Conservation (phyloP, 2,113 vertebrate species). For the Chaetodon trifascialis region DNA sequence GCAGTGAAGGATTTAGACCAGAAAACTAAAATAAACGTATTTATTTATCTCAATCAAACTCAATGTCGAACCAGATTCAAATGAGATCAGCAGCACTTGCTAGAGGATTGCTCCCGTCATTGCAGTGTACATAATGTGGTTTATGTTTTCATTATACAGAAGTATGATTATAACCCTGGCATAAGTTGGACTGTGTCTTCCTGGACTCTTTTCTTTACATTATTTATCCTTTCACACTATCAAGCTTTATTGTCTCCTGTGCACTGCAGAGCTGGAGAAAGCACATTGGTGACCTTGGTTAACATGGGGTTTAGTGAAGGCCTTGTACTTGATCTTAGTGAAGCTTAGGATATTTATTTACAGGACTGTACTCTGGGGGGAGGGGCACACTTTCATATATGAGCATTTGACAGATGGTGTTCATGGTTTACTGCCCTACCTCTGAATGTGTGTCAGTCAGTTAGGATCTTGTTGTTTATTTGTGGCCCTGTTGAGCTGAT, state of each 20-base stretch:
- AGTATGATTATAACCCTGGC: not conserved
- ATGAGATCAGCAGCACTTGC: not conserved
- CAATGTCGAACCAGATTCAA: not conserved
- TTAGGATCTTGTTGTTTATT: slow-evolving; percentile 43
- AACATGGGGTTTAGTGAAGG: not conserved
- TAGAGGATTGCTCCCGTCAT: not conserved
- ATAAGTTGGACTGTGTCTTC: not conserved
- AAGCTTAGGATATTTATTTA: slow-evolving; percentile 55
- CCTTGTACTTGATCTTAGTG: slow-evolving; percentile 1
- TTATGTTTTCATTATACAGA: not conserved
- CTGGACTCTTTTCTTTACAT: slow-evolving; percentile 11
- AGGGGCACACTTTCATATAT: slow-evolving; percentile 48
- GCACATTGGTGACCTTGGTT: not conserved
- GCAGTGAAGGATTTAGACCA: not conserved
- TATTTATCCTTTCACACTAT: not conserved
- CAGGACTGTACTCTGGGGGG: slow-evolving; percentile 38
- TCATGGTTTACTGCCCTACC: slow-evolving; percentile 56
- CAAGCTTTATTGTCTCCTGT: not conserved
- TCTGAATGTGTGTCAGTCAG: slow-evolving; percentile 69
- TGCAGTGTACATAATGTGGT: not conserved
- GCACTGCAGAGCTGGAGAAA: not conserved
- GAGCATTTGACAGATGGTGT: slow-evolving; percentile 75
- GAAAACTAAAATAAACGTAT: not conserved
- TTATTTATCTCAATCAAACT: not conserved
- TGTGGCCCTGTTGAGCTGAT: slow-evolving; percentile 23